Conservation (phyloP, 2,888 invertebrate genomes). For the Eustalomyia histrio region DNA sequence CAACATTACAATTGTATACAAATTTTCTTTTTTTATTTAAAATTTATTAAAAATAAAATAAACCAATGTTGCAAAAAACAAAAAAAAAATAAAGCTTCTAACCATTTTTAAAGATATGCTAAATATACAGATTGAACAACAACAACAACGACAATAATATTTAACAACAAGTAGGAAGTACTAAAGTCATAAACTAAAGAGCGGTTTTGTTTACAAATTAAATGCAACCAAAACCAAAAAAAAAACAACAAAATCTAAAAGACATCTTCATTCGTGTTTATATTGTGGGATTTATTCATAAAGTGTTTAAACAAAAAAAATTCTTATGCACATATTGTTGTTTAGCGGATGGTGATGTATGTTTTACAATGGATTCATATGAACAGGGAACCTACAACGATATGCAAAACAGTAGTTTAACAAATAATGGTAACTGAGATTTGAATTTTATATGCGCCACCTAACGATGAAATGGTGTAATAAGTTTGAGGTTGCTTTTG, state of each 20-base stretch:
- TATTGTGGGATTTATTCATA: conserved; percentile 64
- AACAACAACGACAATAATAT: conserved; percentile 6
- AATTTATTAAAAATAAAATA: conserved; percentile 49
- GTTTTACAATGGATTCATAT: conserved; percentile 41
- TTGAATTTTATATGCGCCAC: conserved; percentile 25
- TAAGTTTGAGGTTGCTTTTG: background rate
- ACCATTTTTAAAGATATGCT: conserved; percentile 30
- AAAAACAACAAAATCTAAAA: conserved; percentile 57
- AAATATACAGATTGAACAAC: conserved; percentile 36
- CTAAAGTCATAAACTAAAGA: conserved; percentile 68
- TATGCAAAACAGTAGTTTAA: conserved; percentile 59
- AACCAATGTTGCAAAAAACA: conserved; percentile 17
- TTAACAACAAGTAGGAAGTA: conserved; percentile 55
- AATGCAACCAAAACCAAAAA: conserved; percentile 54
- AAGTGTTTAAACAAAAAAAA: conserved; percentile 40
- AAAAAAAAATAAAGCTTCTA: background rate
- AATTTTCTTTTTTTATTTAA: conserved; percentile 58
- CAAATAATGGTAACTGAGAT: conserved; percentile 54
- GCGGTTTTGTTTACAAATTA: conserved; percentile 66
- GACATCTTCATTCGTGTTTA: conserved; percentile 63
- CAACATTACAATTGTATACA: conserved; percentile 64
- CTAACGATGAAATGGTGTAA: background rate
- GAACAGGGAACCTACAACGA: conserved; percentile 41
- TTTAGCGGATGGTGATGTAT: conserved; percentile 51
- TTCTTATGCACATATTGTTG: conserved; percentile 33